phyloP scores from a whole-genome alignment of 2,888 invertebrate species.

The Deilephila elpenor region DNA sequence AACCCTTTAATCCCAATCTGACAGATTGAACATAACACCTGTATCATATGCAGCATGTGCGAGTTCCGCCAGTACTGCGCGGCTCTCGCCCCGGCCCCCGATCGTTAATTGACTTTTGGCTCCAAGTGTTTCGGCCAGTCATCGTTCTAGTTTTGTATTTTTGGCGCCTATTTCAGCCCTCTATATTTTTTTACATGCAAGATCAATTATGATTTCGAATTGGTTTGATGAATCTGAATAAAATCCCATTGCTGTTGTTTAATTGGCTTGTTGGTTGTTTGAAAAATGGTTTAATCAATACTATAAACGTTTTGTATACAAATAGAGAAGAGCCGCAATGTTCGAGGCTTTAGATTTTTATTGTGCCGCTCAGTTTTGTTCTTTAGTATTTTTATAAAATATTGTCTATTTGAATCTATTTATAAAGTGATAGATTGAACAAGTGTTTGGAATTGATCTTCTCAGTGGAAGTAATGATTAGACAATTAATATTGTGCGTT shows the following conservation, averaged over 20 bases:
- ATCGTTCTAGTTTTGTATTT: conserved; percentile 82
- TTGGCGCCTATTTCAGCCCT: conserved; percentile 81
- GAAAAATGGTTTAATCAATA: conserved; percentile 78
- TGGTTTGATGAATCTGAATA: conserved; percentile 84
- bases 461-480: no score
- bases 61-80: conserved; percentile 49
- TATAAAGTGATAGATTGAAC: no score
- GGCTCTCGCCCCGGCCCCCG: conserved; percentile 66
- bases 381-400: no score
- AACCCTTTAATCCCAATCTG: neutral
- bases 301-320: conserved; percentile 55
- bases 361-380: neutral
- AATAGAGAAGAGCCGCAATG: conserved; percentile 27
- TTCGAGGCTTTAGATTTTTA: neutral
- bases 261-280: conserved; percentile 80
- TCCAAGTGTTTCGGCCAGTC: conserved; percentile 79
- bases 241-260: conserved; percentile 82
- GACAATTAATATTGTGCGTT: no score
- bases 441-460: no score
- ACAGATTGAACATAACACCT: neutral
- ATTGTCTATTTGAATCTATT: no score
- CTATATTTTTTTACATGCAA: conserved; percentile 80
- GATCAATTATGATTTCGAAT: conserved; percentile 84
- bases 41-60: conserved; percentile 37
- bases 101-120: conserved; percentile 80